Evolutionary conservation across 2,888 invertebrate species (phyloP), one percentile per base, ranked within the genome.

Genomic region (Meta bourneti): DNA sequence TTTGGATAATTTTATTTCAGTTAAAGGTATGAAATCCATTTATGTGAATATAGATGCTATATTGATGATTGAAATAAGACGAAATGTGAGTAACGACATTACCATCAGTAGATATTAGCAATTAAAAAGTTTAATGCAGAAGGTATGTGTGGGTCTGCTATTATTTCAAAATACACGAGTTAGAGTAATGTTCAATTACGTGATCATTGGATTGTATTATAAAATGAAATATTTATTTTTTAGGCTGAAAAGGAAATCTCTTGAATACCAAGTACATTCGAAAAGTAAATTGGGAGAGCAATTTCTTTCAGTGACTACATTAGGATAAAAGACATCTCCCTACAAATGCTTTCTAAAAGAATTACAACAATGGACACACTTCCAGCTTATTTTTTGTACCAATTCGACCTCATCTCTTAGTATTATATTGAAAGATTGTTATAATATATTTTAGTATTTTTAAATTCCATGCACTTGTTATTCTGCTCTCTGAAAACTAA

Each of bases 191-290:
- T 34, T 34, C 34, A 34, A 34, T 34, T 34, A 34, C 34, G 4
- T 34, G 34, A 34, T 34, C 34, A 2, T 34, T 34, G 34, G 34
- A 34, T 34, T 34, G 4, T 34, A 34, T 34, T 34, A 34, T 34
- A 34, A 2, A 2, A 34, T 34, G 34, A 4, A 34, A 34, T 34
- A 34, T 34, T 34, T 34, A 34, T 19, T 54, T 83, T 78, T 82
- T 52, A 89, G 89, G 89, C 89, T 71, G 89, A 89, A 83, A 70
- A 82, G n/a, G 71, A 77, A 52, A 34, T 83, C 13, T 82, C 71
- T 34, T 82, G 75, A 54, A 70, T 48, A 82, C 5, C 11, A 52
- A 16, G 19, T 11, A 7, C n/a, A 20, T n/a, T 51, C 19, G 19
- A 7, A 51, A 51, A 49, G 78, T 4, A 34, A 7, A 20, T 74